phyloP scores from a whole-genome alignment of 2,113 vertebrate genomes.

The Emydura subglobosa region DNA sequence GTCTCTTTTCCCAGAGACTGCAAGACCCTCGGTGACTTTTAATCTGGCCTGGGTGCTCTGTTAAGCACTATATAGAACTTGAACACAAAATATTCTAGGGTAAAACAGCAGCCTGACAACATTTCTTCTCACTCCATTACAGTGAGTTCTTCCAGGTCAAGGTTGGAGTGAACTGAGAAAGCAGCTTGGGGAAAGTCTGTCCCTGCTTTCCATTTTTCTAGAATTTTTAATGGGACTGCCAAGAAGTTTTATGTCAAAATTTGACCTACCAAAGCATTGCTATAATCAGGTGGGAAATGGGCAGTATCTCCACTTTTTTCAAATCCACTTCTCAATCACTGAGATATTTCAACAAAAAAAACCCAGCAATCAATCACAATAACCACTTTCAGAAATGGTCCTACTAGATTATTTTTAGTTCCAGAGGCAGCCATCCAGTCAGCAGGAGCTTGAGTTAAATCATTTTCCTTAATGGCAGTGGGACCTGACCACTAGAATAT shows the following conservation, averaged over 20 bases:
- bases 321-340: background rate
- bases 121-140: rapidly evolving
- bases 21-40: background rate
- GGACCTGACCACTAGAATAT: background rate
- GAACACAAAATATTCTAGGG: background rate
- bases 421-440: background rate
- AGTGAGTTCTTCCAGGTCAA: background rate
- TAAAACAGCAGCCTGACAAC: background rate
- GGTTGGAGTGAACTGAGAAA: background rate
- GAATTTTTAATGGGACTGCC: background rate
- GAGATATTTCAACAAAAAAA: background rate
- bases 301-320: rapidly evolving
- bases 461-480: background rate
- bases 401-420: background rate
- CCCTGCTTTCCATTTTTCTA: background rate
- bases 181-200: background rate
- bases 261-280: background rate
- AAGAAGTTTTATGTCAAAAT: background rate
- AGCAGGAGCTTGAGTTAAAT: background rate
- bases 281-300: rapidly evolving
- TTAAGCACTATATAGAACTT: background rate
- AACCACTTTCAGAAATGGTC: no score
- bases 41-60: no score
- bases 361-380: background rate
- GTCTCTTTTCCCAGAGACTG: background rate